Evolutionary conservation across 2,113 vertebrate species (phyloP).

Genomic region (Forbesichthys agassizii): DNA sequence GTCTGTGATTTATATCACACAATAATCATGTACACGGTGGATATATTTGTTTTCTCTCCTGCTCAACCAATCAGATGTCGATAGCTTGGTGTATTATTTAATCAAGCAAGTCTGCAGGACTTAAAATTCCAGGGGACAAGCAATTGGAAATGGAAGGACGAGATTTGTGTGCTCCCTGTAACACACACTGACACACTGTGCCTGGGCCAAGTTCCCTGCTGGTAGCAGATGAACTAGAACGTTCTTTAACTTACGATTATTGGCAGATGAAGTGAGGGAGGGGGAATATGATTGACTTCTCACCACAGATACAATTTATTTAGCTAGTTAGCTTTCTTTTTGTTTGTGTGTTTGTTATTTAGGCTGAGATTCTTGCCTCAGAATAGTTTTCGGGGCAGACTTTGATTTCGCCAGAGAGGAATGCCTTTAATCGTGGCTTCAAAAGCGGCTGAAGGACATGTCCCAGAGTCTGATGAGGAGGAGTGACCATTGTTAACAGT

Average conservation of each 20-base stretch:
- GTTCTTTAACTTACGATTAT: slow-evolving; percentile 58
- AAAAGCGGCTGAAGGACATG: slow-evolving; percentile 68
- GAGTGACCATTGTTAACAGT: slow-evolving; percentile 74
- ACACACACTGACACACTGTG: slow-evolving; percentile 57
- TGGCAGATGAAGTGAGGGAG: slow-evolving; percentile 55
- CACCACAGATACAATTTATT: slow-evolving; percentile 74
- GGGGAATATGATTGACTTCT: slow-evolving; percentile 70
- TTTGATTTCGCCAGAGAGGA: slow-evolving; percentile 71
- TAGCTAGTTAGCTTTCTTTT: slow-evolving; percentile 49
- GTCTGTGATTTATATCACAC: slow-evolving; percentile 17
- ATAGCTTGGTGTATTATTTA: slow-evolving; percentile 4
- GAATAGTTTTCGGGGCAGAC: slow-evolving; percentile 72
- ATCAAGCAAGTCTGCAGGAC: background rate
- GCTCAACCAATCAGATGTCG: slow-evolving; percentile 8
- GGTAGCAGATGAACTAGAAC: slow-evolving; percentile 71
- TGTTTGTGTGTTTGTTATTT: slow-evolving; percentile 70
- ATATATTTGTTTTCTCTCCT: slow-evolving; percentile 36
- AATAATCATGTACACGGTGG: slow-evolving; percentile 20
- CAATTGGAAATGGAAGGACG: slow-evolving; percentile 54
- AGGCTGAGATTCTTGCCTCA: slow-evolving; percentile 61
- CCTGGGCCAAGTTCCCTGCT: slow-evolving; percentile 58
- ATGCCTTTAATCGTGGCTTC: slow-evolving; percentile 77
- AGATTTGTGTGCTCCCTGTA: slow-evolving; percentile 36
- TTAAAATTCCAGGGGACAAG: slow-evolving; percentile 30
- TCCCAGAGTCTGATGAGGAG: slow-evolving; percentile 63